Conservation (phyloP, 2,797 vertebrate species). For the Cryptoblepharus egeriae region DNA sequence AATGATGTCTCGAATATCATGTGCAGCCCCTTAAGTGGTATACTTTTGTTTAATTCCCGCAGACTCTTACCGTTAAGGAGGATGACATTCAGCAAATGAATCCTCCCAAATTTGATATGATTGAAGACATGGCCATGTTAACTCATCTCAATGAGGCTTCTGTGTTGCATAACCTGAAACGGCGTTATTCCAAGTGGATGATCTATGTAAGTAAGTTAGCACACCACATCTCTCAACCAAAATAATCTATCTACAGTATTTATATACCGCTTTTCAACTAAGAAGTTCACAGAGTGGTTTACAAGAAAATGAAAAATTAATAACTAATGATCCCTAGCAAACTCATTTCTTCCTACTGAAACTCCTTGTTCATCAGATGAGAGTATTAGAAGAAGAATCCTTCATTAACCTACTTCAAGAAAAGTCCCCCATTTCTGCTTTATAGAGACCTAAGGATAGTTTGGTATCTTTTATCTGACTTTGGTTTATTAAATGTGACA, state of each 20-base stretch:
- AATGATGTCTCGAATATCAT: not conserved
- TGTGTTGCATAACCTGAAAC: constrained; percentile 88
- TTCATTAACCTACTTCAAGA: not conserved
- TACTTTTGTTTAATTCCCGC: not conserved
- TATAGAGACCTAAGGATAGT: not conserved
- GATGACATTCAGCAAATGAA: constrained; percentile 89
- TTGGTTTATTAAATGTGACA: not conserved
- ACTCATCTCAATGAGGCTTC: constrained; percentile 91
- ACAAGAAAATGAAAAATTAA: too few species aligned
- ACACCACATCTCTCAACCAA: fast-evolving
- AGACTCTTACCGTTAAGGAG: constrained; percentile 85
- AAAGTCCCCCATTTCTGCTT: not conserved
- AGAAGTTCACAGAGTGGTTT: too few species aligned
- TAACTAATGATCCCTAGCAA: not conserved
- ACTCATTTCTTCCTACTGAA: not conserved
- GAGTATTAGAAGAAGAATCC: not conserved
- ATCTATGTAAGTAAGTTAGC: constrained; percentile 85
- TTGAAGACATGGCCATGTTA: constrained; percentile 95
- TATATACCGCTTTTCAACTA: too few species aligned
- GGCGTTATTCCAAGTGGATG: constrained; percentile 94
- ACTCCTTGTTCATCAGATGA: not conserved
- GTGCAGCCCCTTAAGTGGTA: too few species aligned
- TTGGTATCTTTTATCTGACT: not conserved
- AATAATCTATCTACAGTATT: too few species aligned
- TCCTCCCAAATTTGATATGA: constrained; percentile 91